Evolutionary conservation across 2,797 vertebrate species (phyloP), one percentile per base, ranked within the genome.

Genomic region (Netta rufina): DNA sequence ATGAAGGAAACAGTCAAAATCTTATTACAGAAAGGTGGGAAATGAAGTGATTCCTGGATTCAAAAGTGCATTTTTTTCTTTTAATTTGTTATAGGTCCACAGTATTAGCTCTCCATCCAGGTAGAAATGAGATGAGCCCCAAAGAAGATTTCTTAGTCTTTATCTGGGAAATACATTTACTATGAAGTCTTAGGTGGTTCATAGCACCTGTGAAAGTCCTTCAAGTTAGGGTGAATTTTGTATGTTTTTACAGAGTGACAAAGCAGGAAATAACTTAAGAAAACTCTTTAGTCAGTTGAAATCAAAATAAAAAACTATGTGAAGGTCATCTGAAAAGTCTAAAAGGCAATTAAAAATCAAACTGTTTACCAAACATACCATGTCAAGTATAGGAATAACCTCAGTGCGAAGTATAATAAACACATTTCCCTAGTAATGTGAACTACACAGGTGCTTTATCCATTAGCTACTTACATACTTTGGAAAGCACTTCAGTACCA

Each of bases 191-290:
- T 78, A 87, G 9, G 45, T 81, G 30, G 51, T 56, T 87, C 66
- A 53, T 6, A 92, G 75, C 41, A 74, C 49, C 72, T 83, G 84
- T 47, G 65, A 77, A 32, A 85, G 45, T 36, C 30, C 57, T 77
- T 36, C 45, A 90, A 84, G 58, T 16, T 51, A 51, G 41, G 51
- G 6, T 84, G 51, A 62, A 56, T 70, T 92, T 76, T 62, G 6
- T 71, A 28, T 16, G 30, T 8, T 88, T 87, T 90, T 56, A 88
- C 11, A 13, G 73, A 69, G 25, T 43, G 54, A 49, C 36, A 87
- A 86, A 83, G 43, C 33, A 92, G 81, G 27, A 96, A 95, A 89
- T 65, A 91, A 66, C 65, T 33, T 65, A 22, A n/a, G 84, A 86
- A 91, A 93, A 71, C n/a, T 71, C 16, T 33, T 87, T 74, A 69